Evolutionary conservation across 2,888 invertebrate genomes (phyloP), one percentile per base, ranked within the genome.

Genomic region (Calameuta idolon): DNA sequence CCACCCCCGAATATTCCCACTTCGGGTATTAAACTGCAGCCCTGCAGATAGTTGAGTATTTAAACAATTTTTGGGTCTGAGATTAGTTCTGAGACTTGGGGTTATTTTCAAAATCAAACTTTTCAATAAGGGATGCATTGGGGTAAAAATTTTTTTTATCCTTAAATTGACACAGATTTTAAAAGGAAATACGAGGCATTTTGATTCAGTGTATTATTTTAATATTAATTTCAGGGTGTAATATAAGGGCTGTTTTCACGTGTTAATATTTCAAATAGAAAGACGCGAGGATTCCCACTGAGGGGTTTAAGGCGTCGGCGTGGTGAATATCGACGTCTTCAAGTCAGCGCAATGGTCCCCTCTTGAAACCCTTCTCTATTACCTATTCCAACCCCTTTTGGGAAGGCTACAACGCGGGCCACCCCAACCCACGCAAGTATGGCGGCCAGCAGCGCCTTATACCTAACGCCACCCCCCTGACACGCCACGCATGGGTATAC

Each of bases 11-110:
- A 86, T 86, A 87, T 87, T 87, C 88, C 86, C 85, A 84, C 85
- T 85, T 80, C 84, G 82, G 23, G 87, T 86, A 85, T 87, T 87
- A 87, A 87, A 87, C 87, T 87, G 86, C 86, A 87, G 83, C 83
- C 82, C 81, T 83, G 83, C 81, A 84, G 55, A 2, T 23, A 23
- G 23, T 55, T 23, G 23, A 4, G 23, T 55, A 23, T 55, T 55
- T 55, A 9, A 55, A 55, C 23, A 55, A 23, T 55, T 55, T 55
- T 55, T 55, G 23, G 23, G 2, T 23, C 55, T 55, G 55, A 23
- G 9, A 55, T 55, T 55, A 55, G 1, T 5, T 9, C 9, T 55
- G 23, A 15, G 23, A 9, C 23, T 4, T 55, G 55, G 9, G 9
- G 1, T 2, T 23, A 23, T 55, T 55, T 55, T 55, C 9, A 9